These are phyloP conservation scores for Nemoura dubitans DNA, from an alignment of 2,888 invertebrate genomes.

Conservation along the genomic window DNA sequence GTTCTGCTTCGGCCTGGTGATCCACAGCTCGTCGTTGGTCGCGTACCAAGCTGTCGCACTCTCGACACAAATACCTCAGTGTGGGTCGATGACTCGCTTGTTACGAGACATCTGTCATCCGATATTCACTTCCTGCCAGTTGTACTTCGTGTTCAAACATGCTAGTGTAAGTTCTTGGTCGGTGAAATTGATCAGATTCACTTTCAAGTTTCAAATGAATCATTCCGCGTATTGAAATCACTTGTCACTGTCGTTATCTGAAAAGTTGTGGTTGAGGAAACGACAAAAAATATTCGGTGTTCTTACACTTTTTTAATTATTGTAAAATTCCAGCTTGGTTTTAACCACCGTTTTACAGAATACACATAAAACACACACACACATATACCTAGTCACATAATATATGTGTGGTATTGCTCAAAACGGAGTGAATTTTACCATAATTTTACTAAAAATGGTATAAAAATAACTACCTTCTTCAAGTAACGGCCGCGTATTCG, in stretches of 20 bases:
- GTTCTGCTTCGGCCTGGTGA: slow-evolving; percentile 81
- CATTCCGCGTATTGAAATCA: slow-evolving; percentile 2
- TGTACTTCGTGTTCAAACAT: slow-evolving; percentile 84
- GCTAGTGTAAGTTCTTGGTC: slow-evolving; percentile 71
- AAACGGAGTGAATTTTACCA: too few relatives aligned
- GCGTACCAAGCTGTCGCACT: slow-evolving; percentile 73
- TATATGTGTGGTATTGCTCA: too few relatives aligned
- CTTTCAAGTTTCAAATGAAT: not conserved
- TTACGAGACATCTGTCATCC: slow-evolving; percentile 75
- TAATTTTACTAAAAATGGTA: too few relatives aligned
- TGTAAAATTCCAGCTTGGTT: too few relatives aligned
- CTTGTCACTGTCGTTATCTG: not conserved
- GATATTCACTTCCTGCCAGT: slow-evolving; percentile 76
- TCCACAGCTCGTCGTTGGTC: slow-evolving; percentile 76
- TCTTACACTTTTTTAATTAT: too few relatives aligned
- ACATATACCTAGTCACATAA: too few relatives aligned
- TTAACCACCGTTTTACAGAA: too few relatives aligned
- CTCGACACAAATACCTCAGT: slow-evolving; percentile 61
- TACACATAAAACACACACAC: too few relatives aligned
- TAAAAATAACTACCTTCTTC: too few relatives aligned
- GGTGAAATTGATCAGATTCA: not conserved
- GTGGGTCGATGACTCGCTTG: slow-evolving; percentile 66
- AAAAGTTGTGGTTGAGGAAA: too few relatives aligned
- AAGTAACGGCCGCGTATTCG: too few relatives aligned
- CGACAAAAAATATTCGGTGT: too few relatives aligned